Percentiles rank a stretch among this genome's conserved stretches.
Conservation (phyloP, 2,888 invertebrate genomes). For the Tetrapedia diversipes region DNA sequence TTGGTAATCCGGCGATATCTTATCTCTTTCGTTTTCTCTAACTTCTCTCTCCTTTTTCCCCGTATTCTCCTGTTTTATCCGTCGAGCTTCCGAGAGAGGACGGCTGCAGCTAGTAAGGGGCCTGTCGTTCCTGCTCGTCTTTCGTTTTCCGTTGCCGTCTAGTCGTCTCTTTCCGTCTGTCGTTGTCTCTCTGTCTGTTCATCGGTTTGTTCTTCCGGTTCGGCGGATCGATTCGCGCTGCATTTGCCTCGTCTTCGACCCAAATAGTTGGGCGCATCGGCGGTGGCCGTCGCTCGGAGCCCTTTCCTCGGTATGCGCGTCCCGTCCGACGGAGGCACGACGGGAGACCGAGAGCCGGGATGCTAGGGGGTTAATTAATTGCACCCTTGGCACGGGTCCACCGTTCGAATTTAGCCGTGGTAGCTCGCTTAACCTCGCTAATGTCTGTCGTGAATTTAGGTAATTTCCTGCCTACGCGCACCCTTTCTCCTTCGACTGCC, state of each 20-base stretch:
- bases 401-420: slow-evolving; percentile 67
- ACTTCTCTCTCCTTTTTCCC: too few species aligned
- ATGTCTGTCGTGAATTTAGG: slow-evolving; percentile 65
- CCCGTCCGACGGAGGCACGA: slow-evolving; percentile 22
- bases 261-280: slow-evolving; percentile 53
- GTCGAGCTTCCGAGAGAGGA: neutral
- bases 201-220: slow-evolving; percentile 29
- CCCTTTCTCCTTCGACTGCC: slow-evolving; percentile 10
- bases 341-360: slow-evolving; percentile 16
- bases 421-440: slow-evolving; percentile 67
- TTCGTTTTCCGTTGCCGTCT: neutral
- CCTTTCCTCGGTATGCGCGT: slow-evolving; percentile 28
- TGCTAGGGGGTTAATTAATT: slow-evolving; percentile 75
- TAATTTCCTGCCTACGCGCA: slow-evolving; percentile 54
- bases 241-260: slow-evolving; percentile 52
- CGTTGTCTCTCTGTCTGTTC: neutral
- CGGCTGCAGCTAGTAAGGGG: neutral
- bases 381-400: slow-evolving; percentile 77
- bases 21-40: slow-evolving; percentile 13
- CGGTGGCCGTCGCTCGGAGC: slow-evolving; percentile 38
- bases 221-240: slow-evolving; percentile 49
- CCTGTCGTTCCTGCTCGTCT: neutral
- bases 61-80: neutral
- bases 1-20: slow-evolving; percentile 56
- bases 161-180: neutral